Evolutionary conservation across 2,888 invertebrate genomes (phyloP).

Genomic region (Agrypnus murinus): DNA sequence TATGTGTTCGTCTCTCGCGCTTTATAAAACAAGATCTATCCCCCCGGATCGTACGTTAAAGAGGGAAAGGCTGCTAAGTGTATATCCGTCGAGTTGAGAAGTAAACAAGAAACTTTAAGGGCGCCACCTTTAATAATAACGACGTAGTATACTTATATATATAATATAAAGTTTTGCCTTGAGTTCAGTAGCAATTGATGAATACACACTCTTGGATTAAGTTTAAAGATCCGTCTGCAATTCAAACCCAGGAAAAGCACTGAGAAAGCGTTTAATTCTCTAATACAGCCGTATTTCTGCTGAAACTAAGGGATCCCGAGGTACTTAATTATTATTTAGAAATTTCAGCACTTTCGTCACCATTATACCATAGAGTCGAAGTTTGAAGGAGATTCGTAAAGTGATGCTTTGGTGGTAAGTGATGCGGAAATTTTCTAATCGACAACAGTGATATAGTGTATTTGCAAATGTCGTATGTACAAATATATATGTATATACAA

Average conservation of each 20-base stretch:
- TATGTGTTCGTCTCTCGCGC: slow-evolving; percentile 23
- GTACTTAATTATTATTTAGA: slow-evolving; percentile 42
- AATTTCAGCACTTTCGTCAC: slow-evolving; percentile 39
- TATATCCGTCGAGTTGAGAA: neutral
- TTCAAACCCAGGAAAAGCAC: slow-evolving; percentile 24
- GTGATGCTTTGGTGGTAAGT: slow-evolving; percentile 1
- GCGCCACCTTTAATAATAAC: slow-evolving; percentile 37
- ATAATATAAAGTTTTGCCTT: slow-evolving; percentile 1
- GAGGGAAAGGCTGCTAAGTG: slow-evolving; percentile 18
- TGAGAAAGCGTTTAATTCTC: slow-evolving; percentile 38
- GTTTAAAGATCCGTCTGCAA: slow-evolving; percentile 35
- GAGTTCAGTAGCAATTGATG: slow-evolving; percentile 34
- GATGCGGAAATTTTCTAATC: slow-evolving; percentile 17
- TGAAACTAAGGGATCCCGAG: slow-evolving; percentile 27
- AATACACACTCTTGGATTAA: slow-evolving; percentile 30
- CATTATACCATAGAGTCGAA: slow-evolving; percentile 18
- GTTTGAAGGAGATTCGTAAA: slow-evolving; percentile 18
- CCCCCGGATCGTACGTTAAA: slow-evolving; percentile 17
- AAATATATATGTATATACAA: too few relatives aligned
- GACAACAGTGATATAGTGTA: neutral
- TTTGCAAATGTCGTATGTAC: too few relatives aligned
- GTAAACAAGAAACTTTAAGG: slow-evolving; percentile 16
- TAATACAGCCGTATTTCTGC: slow-evolving; percentile 23
- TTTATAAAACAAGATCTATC: slow-evolving; percentile 7
- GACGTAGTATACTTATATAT: too few relatives aligned